Base-by-base conservation (phyloP, 2,113 vertebrate species). In the Murina feae region DNA sequence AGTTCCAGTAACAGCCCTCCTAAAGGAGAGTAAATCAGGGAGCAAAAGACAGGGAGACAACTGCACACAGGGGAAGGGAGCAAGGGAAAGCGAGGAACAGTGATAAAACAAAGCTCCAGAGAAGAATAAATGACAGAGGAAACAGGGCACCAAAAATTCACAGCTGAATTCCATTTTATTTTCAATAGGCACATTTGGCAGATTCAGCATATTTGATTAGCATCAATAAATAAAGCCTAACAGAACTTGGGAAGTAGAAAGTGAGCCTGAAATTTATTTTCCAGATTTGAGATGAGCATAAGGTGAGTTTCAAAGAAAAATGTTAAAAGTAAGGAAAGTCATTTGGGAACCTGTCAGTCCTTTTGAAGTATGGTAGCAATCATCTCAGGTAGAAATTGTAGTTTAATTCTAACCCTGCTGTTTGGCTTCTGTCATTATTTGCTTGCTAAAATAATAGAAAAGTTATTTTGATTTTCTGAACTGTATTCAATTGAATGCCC, bases 11-110 rank as follows among this genome's bases (percentile, higher is more conserved):
- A 58, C 65, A 90, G 74, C 1, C 51, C 85, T 49, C 32, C 76
- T 47, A 53, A 51, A 94, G 96, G 68, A 58, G 65, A 94, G 5
- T 93, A 94, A 84, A 79, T 97, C 93, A 87, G 82, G 93, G 86
- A 68, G 47, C 80, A 86, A 66, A 63, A 96, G 47, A 14, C 55
- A 89, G 49, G 60, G 51, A 92, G 13, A 85, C 80, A 78, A 71
- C 25, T 78, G 47, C 39, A 80, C n/a, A 74, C 39, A 49, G 85
- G 66, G 42, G 47, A 83, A 86, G 25, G 30, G 63, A 66, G 37
- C 6, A 25, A 42, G 63, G 13, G 9, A 93, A 93, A 23, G 16
- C 21, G 53, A 71, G 21, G 20, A 53, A 83, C 58, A 32, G 37
- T 84, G 18, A 76, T 63, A 1, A 94, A 95, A 60, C 49, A 92